Conservation (phyloP, 2,113 vertebrate species). For the Pseudorhombus dupliciocellatus region DNA sequence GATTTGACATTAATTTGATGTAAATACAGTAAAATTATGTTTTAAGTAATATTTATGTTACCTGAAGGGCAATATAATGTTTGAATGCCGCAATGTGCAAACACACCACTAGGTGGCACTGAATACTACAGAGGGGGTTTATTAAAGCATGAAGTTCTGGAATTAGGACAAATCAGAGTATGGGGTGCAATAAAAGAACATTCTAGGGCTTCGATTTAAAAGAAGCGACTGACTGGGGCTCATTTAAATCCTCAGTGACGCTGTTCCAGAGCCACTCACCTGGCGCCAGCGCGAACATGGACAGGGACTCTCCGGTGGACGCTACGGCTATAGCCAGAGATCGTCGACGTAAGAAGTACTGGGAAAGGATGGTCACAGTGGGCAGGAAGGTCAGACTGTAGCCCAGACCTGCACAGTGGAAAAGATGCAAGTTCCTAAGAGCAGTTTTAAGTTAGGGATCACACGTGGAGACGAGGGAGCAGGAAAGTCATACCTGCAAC, state of each 20-base stretch:
- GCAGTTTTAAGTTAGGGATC: neutral
- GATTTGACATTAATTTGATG: too few species aligned
- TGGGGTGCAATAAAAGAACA: too few species aligned
- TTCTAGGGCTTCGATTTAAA: too few species aligned
- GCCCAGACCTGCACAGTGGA: slow-evolving; percentile 85
- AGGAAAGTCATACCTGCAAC: slow-evolving; percentile 83
- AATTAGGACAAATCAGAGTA: too few species aligned
- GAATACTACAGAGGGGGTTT: neutral
- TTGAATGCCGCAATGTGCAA: neutral
- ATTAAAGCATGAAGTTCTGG: too few species aligned
- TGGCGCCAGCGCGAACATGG: slow-evolving; percentile 92
- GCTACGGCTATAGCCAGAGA: slow-evolving; percentile 91
- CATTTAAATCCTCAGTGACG: too few species aligned
- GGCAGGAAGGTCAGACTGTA: slow-evolving; percentile 95
- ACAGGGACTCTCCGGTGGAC: slow-evolving; percentile 94
- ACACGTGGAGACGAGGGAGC: neutral
- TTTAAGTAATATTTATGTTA: neutral
- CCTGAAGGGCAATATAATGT: too few species aligned
- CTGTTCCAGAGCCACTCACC: too few species aligned
- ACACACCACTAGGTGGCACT: neutral
- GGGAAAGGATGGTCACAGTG: slow-evolving; percentile 93
- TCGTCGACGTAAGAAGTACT: slow-evolving; percentile 91
- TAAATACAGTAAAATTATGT: neutral
- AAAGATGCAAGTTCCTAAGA: neutral
- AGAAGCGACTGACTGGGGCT: too few species aligned